Base-by-base conservation (phyloP, 2,888 invertebrate genomes). In the Zelleria hepariella region DNA sequence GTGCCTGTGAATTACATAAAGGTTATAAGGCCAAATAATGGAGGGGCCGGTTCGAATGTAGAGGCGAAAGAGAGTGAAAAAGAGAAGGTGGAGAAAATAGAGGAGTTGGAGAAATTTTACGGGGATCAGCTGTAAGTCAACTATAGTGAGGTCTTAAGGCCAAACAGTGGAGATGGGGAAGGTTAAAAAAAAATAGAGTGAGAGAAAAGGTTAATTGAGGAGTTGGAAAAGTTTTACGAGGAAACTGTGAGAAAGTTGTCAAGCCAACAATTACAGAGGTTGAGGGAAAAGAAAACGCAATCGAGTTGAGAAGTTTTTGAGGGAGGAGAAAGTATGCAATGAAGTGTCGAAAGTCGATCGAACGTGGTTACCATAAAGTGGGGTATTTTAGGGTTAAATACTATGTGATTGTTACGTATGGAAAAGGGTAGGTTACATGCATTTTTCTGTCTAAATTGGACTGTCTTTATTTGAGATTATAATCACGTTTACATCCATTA, bases 1-100 rank as follows among this genome's bases (percentile, higher is more conserved):
- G 89, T 94, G 5, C 94, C 94, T 0, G 86, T 92, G 8, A 92
- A 91, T 68, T 93, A 93, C 65, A 78, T 90, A 18, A 87, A 80
- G 67, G 75, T 89, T 0, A 68, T 85, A 0, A 78, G 77, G 62
- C 80, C 82, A 0, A 67, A 49, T 7, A 15, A 7, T 55, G 47
- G 10, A n/a, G 23, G 20, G 32, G 42, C 5, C 0, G 10, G 8
- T 48, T 61, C 47, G 42, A 20, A n/a, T 23, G 51, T 18, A 3
- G 63, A 60, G n/a, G 25, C 27, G 18, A 55, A 60, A 23, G 24
- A 24, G 51, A 60, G 60, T 24, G 57, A 51, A 10, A 49, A 8
- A 53, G 55, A 56, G 55, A 60, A 61, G 59, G 63, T 62, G 55
- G 64, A 67, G 26, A 66, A 54, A 58, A 47, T 61, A 6, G 63